A percentile compares a stretch with the other conserved stretches of the same genome.
phyloP scores from a whole-genome alignment of 2,797 vertebrate genomes.

The Lacerta bilineata region DNA sequence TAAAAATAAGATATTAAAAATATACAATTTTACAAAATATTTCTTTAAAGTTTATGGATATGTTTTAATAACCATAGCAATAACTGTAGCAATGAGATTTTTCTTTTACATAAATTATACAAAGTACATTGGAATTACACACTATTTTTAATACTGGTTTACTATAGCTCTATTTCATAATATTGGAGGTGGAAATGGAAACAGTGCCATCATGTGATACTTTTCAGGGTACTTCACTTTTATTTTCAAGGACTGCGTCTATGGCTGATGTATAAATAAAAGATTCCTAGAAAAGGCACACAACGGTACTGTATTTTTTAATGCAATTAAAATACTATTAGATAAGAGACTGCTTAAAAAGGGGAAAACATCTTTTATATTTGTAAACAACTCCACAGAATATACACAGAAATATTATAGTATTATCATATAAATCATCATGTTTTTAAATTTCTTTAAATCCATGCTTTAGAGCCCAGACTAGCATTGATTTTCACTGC shows the following conservation, averaged over 20 bases:
- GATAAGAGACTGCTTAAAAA: conserved; percentile 44
- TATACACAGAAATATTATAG: conserved; percentile 38
- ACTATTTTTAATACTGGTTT: conserved; percentile 80
- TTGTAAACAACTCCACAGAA: conserved; percentile 47
- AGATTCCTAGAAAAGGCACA: conserved; percentile 59
- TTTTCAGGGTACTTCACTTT: conserved; percentile 92
- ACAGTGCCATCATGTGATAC: conserved; percentile 99
- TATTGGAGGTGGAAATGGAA: conserved; percentile 93
- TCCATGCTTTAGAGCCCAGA: conserved; percentile 60
- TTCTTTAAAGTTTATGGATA: conserved; percentile 69
- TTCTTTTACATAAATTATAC: conserved; percentile 81
- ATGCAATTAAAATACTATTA: conserved; percentile 41
- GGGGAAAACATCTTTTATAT: conserved; percentile 58
- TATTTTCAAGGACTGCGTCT: conserved; percentile 75
- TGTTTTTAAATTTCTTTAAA: conserved; percentile 51
- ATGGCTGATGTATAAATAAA: conserved; percentile 68
- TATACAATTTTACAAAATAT: conserved; percentile 73
- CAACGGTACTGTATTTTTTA: conserved; percentile 58
- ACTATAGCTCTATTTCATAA: conserved; percentile 84
- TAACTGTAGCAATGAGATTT: conserved; percentile 74
- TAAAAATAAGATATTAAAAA: conserved; percentile 72
- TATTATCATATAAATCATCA: conserved; percentile 42
- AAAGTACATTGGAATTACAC: conserved; percentile 72
- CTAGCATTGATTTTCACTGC: conserved; percentile 41
- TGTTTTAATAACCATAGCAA: conserved; percentile 72